Conservation (phyloP, 2,797 vertebrate species). For the Catharus ustulatus region DNA sequence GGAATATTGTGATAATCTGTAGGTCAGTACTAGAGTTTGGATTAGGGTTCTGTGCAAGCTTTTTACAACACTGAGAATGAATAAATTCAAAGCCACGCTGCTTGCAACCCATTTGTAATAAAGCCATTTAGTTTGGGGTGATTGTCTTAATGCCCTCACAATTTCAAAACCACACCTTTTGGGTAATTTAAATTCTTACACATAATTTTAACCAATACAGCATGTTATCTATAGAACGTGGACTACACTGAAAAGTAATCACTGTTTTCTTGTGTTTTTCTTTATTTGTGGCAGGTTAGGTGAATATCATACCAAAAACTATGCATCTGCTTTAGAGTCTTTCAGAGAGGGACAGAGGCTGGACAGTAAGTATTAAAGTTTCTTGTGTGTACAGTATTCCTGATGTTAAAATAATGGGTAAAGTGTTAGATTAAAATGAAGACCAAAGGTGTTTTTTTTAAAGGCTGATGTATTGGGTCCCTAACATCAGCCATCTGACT, state of each 20-base stretch:
- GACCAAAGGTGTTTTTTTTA: neutral
- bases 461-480: neutral
- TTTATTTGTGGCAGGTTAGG: constrained; percentile 84
- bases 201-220: neutral
- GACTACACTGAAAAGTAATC: neutral
- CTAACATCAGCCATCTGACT: neutral
- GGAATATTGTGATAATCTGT: neutral
- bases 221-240: neutral
- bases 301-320: constrained; percentile 91
- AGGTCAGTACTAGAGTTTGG: neutral
- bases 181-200: neutral
- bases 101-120: neutral
- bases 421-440: neutral
- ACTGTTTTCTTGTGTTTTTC: neutral
- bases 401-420: neutral
- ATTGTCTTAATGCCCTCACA: neutral
- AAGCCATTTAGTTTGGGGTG: neutral
- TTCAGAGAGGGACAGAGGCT: constrained; percentile 88
- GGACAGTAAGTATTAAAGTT: constrained; percentile 84
- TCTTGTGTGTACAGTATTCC: neutral
- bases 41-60: neutral
- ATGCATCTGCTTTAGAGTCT: constrained; percentile 83
- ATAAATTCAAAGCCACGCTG: neutral
- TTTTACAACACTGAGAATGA: neutral
- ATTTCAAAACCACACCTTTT: neutral